Evolutionary conservation across 2,797 vertebrate genomes (phyloP), one percentile per base, ranked within the genome.

Genomic region (Acridotheres tristis): DNA sequence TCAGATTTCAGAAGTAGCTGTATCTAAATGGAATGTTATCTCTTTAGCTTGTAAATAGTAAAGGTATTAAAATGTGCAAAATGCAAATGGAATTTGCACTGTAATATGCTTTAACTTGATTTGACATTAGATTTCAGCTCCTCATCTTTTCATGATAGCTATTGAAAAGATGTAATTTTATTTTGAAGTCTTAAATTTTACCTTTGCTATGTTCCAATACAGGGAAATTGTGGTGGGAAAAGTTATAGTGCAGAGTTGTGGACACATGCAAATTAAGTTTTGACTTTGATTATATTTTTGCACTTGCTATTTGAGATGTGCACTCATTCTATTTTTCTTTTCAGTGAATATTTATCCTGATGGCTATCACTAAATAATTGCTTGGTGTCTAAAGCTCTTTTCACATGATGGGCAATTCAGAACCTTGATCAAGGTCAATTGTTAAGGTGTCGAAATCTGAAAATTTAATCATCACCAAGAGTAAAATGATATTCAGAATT

Each of bases 241-340:
- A 97, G 96, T 97, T 93, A 95, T 45, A 91, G n/a, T 48, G 76
- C 87, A 81, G 85, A 93, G 68, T 90, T n/a, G 55, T 73, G 86
- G 98, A 98, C 97, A 98, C 58, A 96, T 98, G 93, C 96, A 97
- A 98, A 98, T 98, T 98, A 98, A 96, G 86, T 96, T 98, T 94
- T 97, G 97, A 97, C 72, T 95, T 96, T 91, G 96, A 97, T 97
- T 97, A 96, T 82, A 93, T 88, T 97, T 94, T 96, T 89, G 13
- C 91, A 76, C 88, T 95, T 25, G 66, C 74, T 36, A 63, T 96
- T 92, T 81, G 90, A 92, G 58, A 96, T 83, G 36, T 90, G 91
- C 91, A 80, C 82, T 96, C 91, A 89, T 95, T 92, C 80, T 85
- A 17, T 89, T 94, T 96, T 94, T 89, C 96, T 85, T 88, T 95